Base-by-base conservation (phyloP, 2,888 invertebrate species). In the Deilephila porcellus region DNA sequence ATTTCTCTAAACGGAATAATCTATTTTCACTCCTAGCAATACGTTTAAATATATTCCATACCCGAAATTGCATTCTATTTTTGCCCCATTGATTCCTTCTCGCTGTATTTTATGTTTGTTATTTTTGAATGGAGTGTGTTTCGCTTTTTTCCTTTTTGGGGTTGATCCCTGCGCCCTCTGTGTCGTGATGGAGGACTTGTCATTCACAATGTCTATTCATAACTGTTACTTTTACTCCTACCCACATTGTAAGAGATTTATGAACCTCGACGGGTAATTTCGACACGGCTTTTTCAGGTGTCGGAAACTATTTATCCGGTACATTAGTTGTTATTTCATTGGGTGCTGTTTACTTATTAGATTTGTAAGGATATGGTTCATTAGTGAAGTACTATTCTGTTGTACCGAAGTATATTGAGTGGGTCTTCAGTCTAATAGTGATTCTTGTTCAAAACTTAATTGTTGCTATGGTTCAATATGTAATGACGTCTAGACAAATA, bases 11-110 rank as follows among this genome's bases (percentile, higher is more conserved):
- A n/a, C 34, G 20, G 20, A 53, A 25, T 34, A 72, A 56, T 52
- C 29, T 64, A 64, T 72, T 60, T 63, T 32, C 62, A 19, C 56
- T 53, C 72, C 72, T 25, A 37, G 14, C 56, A 64, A 53, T 8
- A 71, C 72, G 72, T 79, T 84, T 86, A 88, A 86, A 85, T 87
- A 83, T 86, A 86, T 71, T 37, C 76, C 78, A 77, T 77, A 79
- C 78, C 75, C 79, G 78, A 85, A 84, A 87, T 86, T 82, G 80
- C 80, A 81, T 82, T 85, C 84, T 90, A 88, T 87, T 86, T 82
- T 83, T 77, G 77, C 83, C 74, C 74, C 80, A 84, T 85, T 83
- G 85, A 86, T 85, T 85, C 80, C 82, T 81, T 82, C 78, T 78
- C 80, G 77, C 74, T 74, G 77, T 80, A 79, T 84, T 80, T 81